These are phyloP conservation scores for Lepisosteus osseus DNA, from an alignment of 2,113 vertebrate genomes.

Conservation along the genomic window DNA sequence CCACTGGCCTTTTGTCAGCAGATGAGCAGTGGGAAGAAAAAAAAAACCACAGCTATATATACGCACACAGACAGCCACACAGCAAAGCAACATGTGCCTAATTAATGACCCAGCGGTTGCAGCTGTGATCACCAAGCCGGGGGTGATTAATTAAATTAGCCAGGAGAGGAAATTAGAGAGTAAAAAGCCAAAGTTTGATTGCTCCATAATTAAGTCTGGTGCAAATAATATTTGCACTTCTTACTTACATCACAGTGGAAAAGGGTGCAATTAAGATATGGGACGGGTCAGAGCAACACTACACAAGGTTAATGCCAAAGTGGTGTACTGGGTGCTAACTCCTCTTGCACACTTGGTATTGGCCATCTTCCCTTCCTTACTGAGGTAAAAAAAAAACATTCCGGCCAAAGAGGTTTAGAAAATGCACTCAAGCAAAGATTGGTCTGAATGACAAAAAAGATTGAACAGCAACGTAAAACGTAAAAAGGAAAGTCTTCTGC, in stretches of 20 bases:
- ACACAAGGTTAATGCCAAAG: background rate
- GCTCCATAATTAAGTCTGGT: conserved; percentile 80
- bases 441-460: no score
- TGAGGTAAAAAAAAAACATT: no score
- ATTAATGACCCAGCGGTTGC: conserved; percentile 81
- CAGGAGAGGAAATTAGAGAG: conserved; percentile 82
- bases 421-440: no score
- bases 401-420: no score
- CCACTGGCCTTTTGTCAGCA: conserved; percentile 49
- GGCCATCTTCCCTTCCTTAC: no score
- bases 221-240: conserved; percentile 79
- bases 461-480: no score
- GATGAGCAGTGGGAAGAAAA: background rate
- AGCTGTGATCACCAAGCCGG: conserved; percentile 79
- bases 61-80: background rate
- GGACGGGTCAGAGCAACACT: conserved; percentile 71
- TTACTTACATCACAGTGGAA: conserved; percentile 71
- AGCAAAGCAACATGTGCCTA: conserved; percentile 61
- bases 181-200: conserved; percentile 82
- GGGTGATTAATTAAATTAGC: conserved; percentile 89
- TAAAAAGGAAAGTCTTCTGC: no score
- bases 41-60: background rate
- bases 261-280: conserved; percentile 71
- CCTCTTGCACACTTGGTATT: no score
- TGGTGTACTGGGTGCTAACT: no score